phyloP scores from a whole-genome alignment of 1,140 invertebrate species.

The Calliopsis andreniformis region DNA sequence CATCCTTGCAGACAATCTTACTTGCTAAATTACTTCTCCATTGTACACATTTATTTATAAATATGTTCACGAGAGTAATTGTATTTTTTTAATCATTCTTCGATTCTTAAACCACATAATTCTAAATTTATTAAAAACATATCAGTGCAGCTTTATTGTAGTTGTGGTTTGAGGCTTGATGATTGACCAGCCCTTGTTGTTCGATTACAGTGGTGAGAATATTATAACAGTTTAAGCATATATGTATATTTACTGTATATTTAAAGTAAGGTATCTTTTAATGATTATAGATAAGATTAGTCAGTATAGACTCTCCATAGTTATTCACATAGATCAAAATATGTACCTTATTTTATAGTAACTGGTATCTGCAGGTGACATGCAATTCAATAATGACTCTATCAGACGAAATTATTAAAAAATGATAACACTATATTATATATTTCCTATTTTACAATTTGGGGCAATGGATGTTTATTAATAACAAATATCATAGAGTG shows the following conservation, averaged over 20 bases:
- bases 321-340: constrained; percentile 49
- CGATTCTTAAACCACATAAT: constrained; percentile 18
- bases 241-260: constrained; percentile 79
- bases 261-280: constrained; percentile 70
- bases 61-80: constrained; percentile 5
- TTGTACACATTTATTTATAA: constrained; percentile 41
- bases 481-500: constrained; percentile 23
- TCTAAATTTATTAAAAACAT: no score
- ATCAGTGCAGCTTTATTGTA: not conserved
- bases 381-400: constrained; percentile 32
- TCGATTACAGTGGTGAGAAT: constrained; percentile 59
- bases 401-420: constrained; percentile 7
- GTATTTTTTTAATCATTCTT: not conserved
- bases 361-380: constrained; percentile 33
- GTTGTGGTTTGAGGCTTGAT: constrained; percentile 26
- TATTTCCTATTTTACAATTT: constrained; percentile 16
- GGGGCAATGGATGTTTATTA: not conserved
- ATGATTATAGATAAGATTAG: constrained; percentile 60
- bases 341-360: constrained; percentile 58
- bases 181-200: constrained; percentile 2
- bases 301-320: constrained; percentile 59
- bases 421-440: not conserved
- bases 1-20: constrained; percentile 60
- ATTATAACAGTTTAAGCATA: constrained; percentile 76
- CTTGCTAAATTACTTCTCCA: constrained; percentile 37